A percentile compares a stretch with the other conserved stretches of the same genome.
phyloP scores from a whole-genome alignment of 2,888 invertebrate species.

The Calameuta filiformis region DNA sequence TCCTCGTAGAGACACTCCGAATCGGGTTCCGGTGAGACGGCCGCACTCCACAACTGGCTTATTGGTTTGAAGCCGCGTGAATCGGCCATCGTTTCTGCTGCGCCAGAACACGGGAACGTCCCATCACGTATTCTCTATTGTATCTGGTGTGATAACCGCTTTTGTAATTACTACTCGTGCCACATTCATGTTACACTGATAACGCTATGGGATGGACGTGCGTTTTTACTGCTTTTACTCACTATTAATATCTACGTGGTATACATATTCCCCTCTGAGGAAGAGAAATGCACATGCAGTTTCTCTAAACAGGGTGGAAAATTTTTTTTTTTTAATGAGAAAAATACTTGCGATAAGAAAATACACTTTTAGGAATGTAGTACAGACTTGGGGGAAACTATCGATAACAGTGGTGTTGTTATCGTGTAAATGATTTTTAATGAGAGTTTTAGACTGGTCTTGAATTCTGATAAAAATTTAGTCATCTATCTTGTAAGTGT shows the following conservation, averaged over 20 bases:
- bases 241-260: not conserved
- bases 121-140: conserved; percentile 6
- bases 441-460: not conserved
- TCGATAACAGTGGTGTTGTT: not conserved
- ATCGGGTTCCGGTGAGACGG: conserved; percentile 60
- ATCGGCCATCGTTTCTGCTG: conserved; percentile 63
- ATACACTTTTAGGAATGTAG: not conserved
- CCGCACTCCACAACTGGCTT: conserved; percentile 63
- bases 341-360: not conserved
- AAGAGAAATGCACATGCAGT: not conserved
- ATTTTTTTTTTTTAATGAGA: not conserved
- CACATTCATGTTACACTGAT: not conserved
- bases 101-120: conserved; percentile 10
- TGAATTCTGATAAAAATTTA: not conserved
- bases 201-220: not conserved
- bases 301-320: not conserved
- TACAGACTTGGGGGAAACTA: not conserved
- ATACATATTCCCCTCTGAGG: not conserved
- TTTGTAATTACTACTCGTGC: not conserved
- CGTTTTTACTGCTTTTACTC: not conserved
- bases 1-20: conserved; percentile 65
- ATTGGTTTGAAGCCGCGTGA: conserved; percentile 64
- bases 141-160: conserved; percentile 1
- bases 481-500: not conserved
- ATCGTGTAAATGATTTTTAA: not conserved